These are phyloP conservation scores for Nylanderia fulva DNA, from an alignment of 1,140 invertebrate species.

Conservation along the genomic window DNA sequence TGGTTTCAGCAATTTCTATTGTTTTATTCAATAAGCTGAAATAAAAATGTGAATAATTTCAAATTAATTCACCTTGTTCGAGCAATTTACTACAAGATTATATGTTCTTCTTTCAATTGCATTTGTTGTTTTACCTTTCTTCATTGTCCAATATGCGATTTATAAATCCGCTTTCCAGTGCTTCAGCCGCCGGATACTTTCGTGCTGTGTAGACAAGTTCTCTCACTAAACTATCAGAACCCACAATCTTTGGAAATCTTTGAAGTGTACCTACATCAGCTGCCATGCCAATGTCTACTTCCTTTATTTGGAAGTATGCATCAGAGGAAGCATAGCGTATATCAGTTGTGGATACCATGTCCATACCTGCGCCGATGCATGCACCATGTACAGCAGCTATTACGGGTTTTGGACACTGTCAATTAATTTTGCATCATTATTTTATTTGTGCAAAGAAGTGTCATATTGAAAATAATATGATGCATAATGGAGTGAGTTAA, in stretches of 20 bases:
- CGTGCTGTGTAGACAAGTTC: constrained; percentile 96
- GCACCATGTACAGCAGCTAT: constrained; percentile 94
- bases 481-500: too few relatives aligned
- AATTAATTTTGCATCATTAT: constrained; percentile 60
- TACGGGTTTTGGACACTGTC: constrained; percentile 94
- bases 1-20: constrained; percentile 91
- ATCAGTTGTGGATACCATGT: constrained; percentile 95
- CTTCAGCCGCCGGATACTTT: constrained; percentile 93
- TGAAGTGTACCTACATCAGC: constrained; percentile 98
- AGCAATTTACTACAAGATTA: constrained; percentile 3
- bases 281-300: constrained; percentile 94
- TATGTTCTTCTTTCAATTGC: constrained; percentile 42
- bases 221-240: constrained; percentile 93
- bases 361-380: constrained; percentile 96
- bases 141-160: constrained; percentile 91
- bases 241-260: constrained; percentile 96
- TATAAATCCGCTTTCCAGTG: constrained; percentile 91
- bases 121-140: constrained; percentile 86
- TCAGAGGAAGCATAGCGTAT: constrained; percentile 96
- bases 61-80: constrained; percentile 41
- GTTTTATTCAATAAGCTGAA: constrained; percentile 90
- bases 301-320: constrained; percentile 97
- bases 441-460: neutral
- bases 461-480: too few relatives aligned
- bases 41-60: constrained; percentile 66